A percentile compares a stretch with the other conserved stretches of the same genome.
phyloP scores from a whole-genome alignment of 2,888 invertebrate genomes.

The Serripes groenlandicus region DNA sequence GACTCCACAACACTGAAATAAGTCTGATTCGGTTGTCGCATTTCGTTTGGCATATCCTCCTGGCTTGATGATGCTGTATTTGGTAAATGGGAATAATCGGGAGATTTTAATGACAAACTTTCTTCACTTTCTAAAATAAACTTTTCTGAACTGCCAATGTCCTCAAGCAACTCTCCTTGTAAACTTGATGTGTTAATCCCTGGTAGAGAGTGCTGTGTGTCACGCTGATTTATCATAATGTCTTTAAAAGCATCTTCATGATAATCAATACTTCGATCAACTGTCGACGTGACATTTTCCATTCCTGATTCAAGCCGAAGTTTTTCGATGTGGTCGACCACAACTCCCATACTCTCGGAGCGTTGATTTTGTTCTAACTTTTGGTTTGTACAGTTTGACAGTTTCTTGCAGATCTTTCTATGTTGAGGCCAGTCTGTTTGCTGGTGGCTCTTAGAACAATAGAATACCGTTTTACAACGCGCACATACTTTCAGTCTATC shows the following conservation, averaged over 20 bases:
- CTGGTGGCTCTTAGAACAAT: constrained; percentile 84
- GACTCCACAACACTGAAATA: constrained; percentile 75
- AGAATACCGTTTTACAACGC: constrained; percentile 80
- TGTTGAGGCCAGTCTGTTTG: constrained; percentile 82
- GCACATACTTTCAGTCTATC: constrained; percentile 82
- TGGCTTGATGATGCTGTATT: background rate
- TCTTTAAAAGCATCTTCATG: background rate
- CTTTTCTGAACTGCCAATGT: constrained; percentile 69
- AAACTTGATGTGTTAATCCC: background rate
- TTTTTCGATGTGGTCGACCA: constrained; percentile 14
- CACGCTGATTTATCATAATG: background rate
- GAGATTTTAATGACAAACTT: constrained; percentile 30
- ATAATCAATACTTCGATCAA: background rate
- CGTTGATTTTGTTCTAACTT: constrained; percentile 14
- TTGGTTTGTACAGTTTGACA: background rate
- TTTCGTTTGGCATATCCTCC: constrained; percentile 23
- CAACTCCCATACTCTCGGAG: constrained; percentile 22
- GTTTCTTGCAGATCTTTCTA: constrained; percentile 73
- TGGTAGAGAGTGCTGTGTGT: background rate
- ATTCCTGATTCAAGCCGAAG: constrained; percentile 9
- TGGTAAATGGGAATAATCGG: constrained; percentile 36
- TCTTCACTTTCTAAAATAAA: constrained; percentile 71
- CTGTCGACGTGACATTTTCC: constrained; percentile 25
- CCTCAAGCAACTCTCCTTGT: background rate
- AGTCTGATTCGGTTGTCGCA: constrained; percentile 62